Evolutionary conservation across 2,888 invertebrate genomes (phyloP), one percentile per base, ranked within the genome.

Genomic region (Eupithecia centaureata): DNA sequence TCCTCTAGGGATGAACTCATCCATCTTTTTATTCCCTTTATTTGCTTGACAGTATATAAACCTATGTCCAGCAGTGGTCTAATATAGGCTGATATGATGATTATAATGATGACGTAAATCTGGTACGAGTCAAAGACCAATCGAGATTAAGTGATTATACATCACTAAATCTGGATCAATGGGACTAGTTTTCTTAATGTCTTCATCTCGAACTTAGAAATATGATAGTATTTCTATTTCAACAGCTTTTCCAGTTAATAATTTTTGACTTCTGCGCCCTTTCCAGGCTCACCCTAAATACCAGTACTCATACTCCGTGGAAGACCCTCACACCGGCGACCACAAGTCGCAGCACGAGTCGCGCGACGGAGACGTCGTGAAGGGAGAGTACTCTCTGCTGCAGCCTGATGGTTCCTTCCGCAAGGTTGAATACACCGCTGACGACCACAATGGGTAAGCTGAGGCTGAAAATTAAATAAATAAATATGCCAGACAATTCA

Each of bases 341-440:
- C 94, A 94, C 86, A 95, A 95, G 84, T 92, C 94, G 78, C 95
- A 95, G 83, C 90, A 93, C 65, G 95, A 95, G 82, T 87, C 87
- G 77, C 92, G 94, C 56, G 94, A 94, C 81, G 95, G 95, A 28
- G 94, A 95, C 75, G 94, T 94, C 57, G 95, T 95, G 63, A 94
- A 94, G 82, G 95, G 95, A 68, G 94, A 95, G 77, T 95, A 95
- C 87, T 94, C 94, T 33, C 88, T 95, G 64, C 91, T 94, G 73
- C 94, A 95, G 81, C 94, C 95, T 27, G 94, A 94, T 78, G 95
- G 95, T 73, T 94, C 94, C 70, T 89, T 94, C 85, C 93, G 95
- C 80, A 95, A 94, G 76, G 95, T 95, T 30, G 91, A 94, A 73
- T 95, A 95, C 87, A 89, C 92, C 75, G 95, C 95, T 74, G 94